A percentile compares a stretch with the other conserved stretches of the same genome.
Conservation (phyloP, 2,797 vertebrate genomes). For the Rallus crepitans region DNA sequence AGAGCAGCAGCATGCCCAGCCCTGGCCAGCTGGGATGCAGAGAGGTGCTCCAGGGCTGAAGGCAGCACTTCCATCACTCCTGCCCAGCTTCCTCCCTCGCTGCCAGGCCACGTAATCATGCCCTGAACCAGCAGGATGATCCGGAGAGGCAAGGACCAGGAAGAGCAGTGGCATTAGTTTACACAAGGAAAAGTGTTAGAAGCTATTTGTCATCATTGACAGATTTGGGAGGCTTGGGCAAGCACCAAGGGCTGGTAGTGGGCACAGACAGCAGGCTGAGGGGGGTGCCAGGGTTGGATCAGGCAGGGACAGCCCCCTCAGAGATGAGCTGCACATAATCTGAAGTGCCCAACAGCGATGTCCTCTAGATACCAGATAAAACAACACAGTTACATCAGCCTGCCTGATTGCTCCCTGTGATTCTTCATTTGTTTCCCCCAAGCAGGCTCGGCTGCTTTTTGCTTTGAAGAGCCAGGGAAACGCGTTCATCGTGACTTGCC, state of each 20-base stretch:
- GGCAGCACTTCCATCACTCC: background rate
- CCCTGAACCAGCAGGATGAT: background rate
- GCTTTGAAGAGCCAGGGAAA: slow-evolving; percentile 47
- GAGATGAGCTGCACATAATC: background rate
- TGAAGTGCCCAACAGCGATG: background rate
- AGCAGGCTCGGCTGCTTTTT: background rate
- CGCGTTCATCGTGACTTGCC: background rate
- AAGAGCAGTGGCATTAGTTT: slow-evolving; percentile 24
- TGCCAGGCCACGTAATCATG: background rate
- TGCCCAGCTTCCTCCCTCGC: background rate
- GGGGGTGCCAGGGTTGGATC: background rate
- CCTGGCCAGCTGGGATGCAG: too few relatives aligned
- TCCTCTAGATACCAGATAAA: background rate
- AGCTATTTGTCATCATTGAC: background rate
- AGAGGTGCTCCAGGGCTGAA: background rate
- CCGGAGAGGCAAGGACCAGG: rapidly evolving
- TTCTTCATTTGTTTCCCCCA: background rate
- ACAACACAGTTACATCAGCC: background rate
- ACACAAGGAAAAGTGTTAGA: slow-evolving; percentile 23
- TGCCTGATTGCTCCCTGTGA: background rate
- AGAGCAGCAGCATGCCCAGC: background rate
- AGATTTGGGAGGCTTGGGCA: background rate
- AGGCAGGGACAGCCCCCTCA: background rate
- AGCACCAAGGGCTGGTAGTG: background rate
- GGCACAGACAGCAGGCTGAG: background rate